Percentiles rank a stretch among this genome's conserved stretches.
These are phyloP conservation scores for Drosophila lacertosa DNA, from an alignment of 1,140 invertebrate species.

Conservation along the genomic window DNA sequence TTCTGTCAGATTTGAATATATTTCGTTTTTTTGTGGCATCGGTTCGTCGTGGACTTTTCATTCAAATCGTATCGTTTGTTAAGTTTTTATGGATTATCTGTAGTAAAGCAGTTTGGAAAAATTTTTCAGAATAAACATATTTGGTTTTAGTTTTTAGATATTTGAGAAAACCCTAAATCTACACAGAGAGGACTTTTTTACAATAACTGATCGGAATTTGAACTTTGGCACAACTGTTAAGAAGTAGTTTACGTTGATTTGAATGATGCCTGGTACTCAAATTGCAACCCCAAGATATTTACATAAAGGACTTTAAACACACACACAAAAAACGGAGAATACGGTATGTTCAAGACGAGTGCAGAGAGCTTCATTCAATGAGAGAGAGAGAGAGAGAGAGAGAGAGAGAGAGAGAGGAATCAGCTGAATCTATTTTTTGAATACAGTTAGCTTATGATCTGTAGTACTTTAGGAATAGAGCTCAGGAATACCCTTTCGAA, in stretches of 20 bases:
- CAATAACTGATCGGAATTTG: not conserved
- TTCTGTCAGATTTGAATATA: not conserved
- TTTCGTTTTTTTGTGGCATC: not conserved
- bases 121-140: constrained; percentile 14
- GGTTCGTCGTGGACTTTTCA: not conserved
- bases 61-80: not conserved
- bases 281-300: not conserved
- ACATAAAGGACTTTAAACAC: not conserved
- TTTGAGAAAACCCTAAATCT: constrained; percentile 16
- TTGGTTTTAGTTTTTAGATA: constrained; percentile 23
- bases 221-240: constrained; percentile 9
- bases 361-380: no score
- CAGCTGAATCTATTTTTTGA: no score
- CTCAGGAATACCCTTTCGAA: no score
- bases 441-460: no score
- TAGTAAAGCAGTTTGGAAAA: constrained; percentile 9
- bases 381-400: not conserved
- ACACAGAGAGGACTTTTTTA: constrained; percentile 15
- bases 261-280: constrained; percentile 2
- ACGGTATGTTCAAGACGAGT: not conserved
- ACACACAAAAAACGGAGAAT: not conserved
- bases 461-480: no score
- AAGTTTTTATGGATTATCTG: constrained; percentile 7
- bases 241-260: constrained; percentile 5
- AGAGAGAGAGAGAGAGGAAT: no score